phyloP scores from a whole-genome alignment of 2,888 invertebrate genomes.

The Elysia crispata region DNA sequence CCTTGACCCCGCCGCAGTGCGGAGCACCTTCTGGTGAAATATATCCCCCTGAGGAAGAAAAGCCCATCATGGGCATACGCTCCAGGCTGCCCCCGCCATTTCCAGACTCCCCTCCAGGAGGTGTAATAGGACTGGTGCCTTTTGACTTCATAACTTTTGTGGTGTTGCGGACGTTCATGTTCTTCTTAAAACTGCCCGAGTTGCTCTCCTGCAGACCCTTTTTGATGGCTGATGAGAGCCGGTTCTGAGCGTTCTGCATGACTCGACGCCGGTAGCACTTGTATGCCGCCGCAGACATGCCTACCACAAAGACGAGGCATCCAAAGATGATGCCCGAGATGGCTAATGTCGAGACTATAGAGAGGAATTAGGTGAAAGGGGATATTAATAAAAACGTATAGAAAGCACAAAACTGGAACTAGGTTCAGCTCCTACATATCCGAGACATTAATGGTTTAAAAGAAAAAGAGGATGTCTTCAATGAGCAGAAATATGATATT shows the following conservation, averaged over 20 bases:
- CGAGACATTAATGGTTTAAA: no score
- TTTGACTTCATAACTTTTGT: conserved; percentile 72
- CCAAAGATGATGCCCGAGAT: conserved; percentile 83
- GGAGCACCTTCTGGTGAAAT: conserved; percentile 53
- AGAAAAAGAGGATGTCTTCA: no score
- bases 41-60: conserved; percentile 78
- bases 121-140: conserved; percentile 73
- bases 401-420: not conserved
- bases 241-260: conserved; percentile 75
- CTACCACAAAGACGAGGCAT: conserved; percentile 81
- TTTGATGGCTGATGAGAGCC: conserved; percentile 75
- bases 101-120: conserved; percentile 62
- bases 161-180: conserved; percentile 85
- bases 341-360: conserved; percentile 75
- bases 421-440: no score
- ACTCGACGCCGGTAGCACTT: conserved; percentile 83
- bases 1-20: conserved; percentile 64
- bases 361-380: conserved; percentile 50
- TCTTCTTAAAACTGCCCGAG: conserved; percentile 83
- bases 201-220: conserved; percentile 74
- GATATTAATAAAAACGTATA: not conserved
- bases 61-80: conserved; percentile 74
- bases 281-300: conserved; percentile 83
- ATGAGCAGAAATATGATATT: no score
- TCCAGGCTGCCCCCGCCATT: conserved; percentile 57